Conservation (phyloP, 2,888 invertebrate species). For the Drosophila incognita region DNA sequence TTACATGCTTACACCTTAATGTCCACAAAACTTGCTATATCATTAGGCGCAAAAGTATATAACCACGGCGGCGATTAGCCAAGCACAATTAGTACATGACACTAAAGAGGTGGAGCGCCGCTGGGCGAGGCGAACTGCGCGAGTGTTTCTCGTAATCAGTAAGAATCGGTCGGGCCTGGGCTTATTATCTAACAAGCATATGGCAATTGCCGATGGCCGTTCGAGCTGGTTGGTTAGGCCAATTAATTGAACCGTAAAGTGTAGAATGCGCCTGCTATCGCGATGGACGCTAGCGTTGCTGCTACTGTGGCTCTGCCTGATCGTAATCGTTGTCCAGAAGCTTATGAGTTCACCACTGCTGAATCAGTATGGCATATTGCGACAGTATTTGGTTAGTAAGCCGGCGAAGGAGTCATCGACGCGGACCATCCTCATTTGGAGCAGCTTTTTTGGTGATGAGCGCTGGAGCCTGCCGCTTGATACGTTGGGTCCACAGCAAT, state of each 20-base stretch:
- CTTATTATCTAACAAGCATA: constrained; percentile 14
- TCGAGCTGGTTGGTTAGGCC: constrained; percentile 36
- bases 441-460: constrained; percentile 76
- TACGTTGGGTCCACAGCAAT: constrained; percentile 70
- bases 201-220: constrained; percentile 52
- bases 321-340: constrained; percentile 85
- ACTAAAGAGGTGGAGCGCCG: background rate
- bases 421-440: constrained; percentile 82
- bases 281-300: constrained; percentile 32
- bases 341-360: constrained; percentile 69
- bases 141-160: constrained; percentile 10
- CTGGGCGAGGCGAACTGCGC: background rate
- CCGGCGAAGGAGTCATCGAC: constrained; percentile 10
- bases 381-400: constrained; percentile 48
- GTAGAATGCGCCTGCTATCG: constrained; percentile 33
- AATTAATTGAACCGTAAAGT: background rate
- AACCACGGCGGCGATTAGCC: background rate
- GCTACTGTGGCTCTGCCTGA: constrained; percentile 31
- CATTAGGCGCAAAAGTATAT: background rate
- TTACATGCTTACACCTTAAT: background rate
- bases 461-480: constrained; percentile 80
- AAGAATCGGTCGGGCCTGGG: constrained; percentile 7
- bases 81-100: background rate
- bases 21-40: background rate
- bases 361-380: constrained; percentile 78